phyloP scores from a whole-genome alignment of 1,140 invertebrate genomes.

The Aphaenogaster floridana region DNA sequence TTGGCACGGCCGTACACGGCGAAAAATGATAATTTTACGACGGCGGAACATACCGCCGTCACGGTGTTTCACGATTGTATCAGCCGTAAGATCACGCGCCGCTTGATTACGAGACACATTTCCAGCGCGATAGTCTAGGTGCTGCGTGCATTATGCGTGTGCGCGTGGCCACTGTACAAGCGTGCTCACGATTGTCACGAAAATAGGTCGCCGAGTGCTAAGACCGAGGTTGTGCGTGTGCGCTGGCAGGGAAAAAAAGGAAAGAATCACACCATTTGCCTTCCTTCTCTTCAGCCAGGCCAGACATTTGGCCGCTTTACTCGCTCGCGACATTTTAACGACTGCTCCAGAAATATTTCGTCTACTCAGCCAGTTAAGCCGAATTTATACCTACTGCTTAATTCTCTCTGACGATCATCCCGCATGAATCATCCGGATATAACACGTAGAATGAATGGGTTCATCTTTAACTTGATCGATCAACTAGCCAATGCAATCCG shows the following conservation, averaged over 20 bases:
- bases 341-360: slow-evolving; percentile 32
- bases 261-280: slow-evolving; percentile 49
- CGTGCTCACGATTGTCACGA: slow-evolving; percentile 67
- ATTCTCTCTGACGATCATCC: not conserved
- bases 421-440: not conserved
- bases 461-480: not conserved
- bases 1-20: slow-evolving; percentile 10
- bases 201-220: slow-evolving; percentile 66
- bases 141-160: slow-evolving; percentile 49
- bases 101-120: slow-evolving; percentile 57
- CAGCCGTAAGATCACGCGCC: slow-evolving; percentile 46
- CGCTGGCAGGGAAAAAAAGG: slow-evolving; percentile 26
- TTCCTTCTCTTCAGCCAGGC: slow-evolving; percentile 56
- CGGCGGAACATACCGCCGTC: not conserved
- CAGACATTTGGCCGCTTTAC: slow-evolving; percentile 50
- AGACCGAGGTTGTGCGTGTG: not conserved
- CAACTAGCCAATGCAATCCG: not conserved
- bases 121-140: slow-evolving; percentile 37
- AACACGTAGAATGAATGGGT: not conserved
- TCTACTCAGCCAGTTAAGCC: not conserved
- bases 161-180: slow-evolving; percentile 45
- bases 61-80: slow-evolving; percentile 31
- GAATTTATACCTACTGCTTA: not conserved
- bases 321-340: slow-evolving; percentile 39
- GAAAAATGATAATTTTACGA: slow-evolving; percentile 38